A percentile compares a stretch with the other conserved stretches of the same genome.
Conservation (phyloP, 2,797 vertebrate species). For the Mastacembelus armatus region DNA sequence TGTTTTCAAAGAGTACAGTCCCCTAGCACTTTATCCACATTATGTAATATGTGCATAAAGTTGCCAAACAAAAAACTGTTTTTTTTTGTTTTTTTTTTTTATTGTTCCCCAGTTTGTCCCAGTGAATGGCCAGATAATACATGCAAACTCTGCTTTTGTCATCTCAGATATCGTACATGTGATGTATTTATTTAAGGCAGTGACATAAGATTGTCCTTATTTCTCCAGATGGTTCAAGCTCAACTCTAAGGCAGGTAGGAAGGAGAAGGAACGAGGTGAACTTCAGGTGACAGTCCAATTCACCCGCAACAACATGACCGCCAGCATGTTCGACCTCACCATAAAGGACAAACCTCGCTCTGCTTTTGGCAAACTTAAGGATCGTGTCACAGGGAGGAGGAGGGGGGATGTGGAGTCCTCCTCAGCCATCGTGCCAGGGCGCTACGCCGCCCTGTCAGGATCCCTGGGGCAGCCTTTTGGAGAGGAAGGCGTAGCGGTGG, state of each 20-base stretch:
- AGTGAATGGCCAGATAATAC: background rate
- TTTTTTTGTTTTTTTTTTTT: too few species aligned
- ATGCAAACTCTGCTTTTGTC: background rate
- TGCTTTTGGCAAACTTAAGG: constrained; percentile 94
- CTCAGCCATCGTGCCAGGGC: constrained; percentile 94
- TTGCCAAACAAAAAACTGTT: constrained; percentile 55
- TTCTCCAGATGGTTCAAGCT: constrained; percentile 93
- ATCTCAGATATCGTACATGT: background rate
- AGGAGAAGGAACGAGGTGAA: constrained; percentile 95
- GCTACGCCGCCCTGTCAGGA: constrained; percentile 85
- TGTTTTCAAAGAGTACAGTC: constrained; percentile 25
- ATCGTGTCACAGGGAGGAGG: constrained; percentile 94
- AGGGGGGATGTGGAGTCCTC: constrained; percentile 91
- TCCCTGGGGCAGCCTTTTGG: constrained; percentile 72
- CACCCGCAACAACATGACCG: constrained; percentile 93
- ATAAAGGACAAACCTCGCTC: constrained; percentile 94
- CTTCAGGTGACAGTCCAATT: constrained; percentile 94
- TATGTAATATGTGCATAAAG: constrained; percentile 51
- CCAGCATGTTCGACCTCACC: constrained; percentile 99
- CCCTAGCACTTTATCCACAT: constrained; percentile 21
- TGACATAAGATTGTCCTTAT: constrained; percentile 5
- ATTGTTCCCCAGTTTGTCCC: constrained; percentile 17
- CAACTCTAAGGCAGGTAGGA: constrained; percentile 91
- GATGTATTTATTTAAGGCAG: background rate
- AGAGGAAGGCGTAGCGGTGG: constrained; percentile 70